A percentile compares a stretch with the other conserved stretches of the same genome.
Conservation (phyloP, 2,113 vertebrate genomes). For the Paramormyrops kingsleyae region DNA sequence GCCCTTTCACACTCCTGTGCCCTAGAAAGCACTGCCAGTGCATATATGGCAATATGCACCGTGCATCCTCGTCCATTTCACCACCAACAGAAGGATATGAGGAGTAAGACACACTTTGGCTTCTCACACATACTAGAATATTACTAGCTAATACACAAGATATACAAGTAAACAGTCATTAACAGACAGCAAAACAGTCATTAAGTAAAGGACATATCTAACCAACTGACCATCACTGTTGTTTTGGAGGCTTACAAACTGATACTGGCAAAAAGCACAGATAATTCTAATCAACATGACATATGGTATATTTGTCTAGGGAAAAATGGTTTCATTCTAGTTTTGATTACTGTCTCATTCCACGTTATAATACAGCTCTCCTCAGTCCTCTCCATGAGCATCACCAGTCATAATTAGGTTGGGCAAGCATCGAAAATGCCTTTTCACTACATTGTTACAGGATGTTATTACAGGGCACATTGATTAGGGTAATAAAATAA, state of each 20-base stretch:
- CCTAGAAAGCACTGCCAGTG: neutral
- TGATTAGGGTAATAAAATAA: neutral
- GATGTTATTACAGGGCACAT: too few species aligned
- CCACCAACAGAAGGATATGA: too few species aligned
- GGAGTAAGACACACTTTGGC: too few species aligned
- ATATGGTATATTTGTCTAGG: neutral
- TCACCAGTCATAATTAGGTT: neutral
- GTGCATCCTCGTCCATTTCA: too few species aligned
- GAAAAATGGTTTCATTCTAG: neutral
- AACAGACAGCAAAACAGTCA: neutral
- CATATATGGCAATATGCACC: neutral
- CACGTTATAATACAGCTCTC: neutral
- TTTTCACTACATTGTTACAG: neutral
- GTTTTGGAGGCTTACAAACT: neutral
- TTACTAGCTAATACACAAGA: neutral
- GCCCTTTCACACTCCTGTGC: neutral
- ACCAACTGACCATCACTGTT: neutral
- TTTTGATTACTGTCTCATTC: neutral
- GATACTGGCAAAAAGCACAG: neutral
- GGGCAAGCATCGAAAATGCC: neutral
- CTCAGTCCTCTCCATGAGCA: neutral
- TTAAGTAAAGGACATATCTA: neutral
- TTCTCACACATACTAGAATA: too few species aligned
- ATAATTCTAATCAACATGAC: neutral
- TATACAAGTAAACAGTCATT: neutral